Base-by-base conservation (phyloP, 2,888 invertebrate species). In the Phalera bucephala region DNA sequence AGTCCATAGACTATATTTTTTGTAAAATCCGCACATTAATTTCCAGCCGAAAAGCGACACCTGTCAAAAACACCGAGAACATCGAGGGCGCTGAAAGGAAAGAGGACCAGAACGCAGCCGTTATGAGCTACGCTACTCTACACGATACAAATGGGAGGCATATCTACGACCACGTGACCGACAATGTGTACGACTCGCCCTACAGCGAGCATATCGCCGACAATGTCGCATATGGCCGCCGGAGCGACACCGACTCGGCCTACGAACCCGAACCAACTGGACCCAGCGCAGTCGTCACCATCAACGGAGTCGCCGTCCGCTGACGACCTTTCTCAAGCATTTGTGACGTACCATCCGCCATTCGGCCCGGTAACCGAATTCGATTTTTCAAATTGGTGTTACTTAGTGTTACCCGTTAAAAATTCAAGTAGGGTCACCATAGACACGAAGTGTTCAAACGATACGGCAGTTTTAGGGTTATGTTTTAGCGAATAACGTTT, bases 31-130 rank as follows among this genome's bases (percentile, higher is more conserved):
- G 3, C 8, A 27, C n/a, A 12, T 28, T 6, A 1, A 29, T 36
- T 73, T 75, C n/a, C 73, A 95, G 95, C 36, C 93, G 95, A 28
- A 96, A 95, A 89, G 95, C 95, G 10, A 93, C 95, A 1, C 96
- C 96, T 0, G 95, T 96, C 0, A 96, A 96, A 73, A 96, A 96
- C 70, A 96, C 96, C 0, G 96, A 96, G 72, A 96, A 96, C 73
- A 93, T 96, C 25, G 95, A 96, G 82, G 95, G 95, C 0, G 96
- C 96, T 0, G 95, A 96, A 63, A 89, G 95, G 9, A 96, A 96
- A 66, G 96, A 96, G 72, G 96, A 96, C 68, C 93, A 95, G 63
- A 96, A 93, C 69, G 96, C 96, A 0, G 95, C 96, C 0, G 96
- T 96, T 0, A 96, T 96, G 95, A 96, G 96, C 32, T 96, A 96